These are phyloP conservation scores for Coelopa pilipes DNA, from an alignment of 2,888 invertebrate species.

Conservation along the genomic window DNA sequence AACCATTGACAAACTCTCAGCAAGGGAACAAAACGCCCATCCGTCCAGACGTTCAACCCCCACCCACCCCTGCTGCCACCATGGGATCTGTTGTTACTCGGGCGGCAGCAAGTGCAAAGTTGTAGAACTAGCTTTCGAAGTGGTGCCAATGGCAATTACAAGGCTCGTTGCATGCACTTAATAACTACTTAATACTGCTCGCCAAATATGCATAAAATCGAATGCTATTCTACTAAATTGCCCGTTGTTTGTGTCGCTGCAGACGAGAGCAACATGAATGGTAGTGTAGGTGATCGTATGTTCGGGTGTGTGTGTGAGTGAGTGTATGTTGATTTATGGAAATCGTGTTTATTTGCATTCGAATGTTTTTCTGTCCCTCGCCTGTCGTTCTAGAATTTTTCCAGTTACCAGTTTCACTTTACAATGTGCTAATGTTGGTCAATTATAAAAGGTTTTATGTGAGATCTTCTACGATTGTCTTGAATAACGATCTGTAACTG, in stretches of 20 bases:
- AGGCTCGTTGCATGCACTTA: conserved; percentile 12
- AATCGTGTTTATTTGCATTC: conserved; percentile 27
- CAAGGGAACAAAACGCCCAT: too few species aligned
- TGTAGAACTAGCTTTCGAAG: neutral
- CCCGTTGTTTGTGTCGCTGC: neutral
- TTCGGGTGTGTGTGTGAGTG: neutral
- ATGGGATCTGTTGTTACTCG: too few species aligned
- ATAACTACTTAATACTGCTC: neutral
- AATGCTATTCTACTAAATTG: neutral
- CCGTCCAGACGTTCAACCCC: too few species aligned
- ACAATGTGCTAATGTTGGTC: conserved; percentile 17
- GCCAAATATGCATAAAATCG: neutral
- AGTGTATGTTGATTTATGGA: conserved; percentile 26
- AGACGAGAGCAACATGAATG: neutral
- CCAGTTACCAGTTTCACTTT: neutral
- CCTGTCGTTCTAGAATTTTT: neutral
- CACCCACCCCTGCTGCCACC: too few species aligned
- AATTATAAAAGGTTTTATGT: conserved; percentile 18
- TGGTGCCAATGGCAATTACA: neutral
- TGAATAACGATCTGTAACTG: too few species aligned
- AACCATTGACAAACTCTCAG: too few species aligned
- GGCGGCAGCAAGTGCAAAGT: conserved; percentile 2
- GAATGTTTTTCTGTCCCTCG: neutral
- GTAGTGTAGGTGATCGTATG: neutral
- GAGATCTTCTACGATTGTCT: too few species aligned